Evolutionary conservation across 2,113 vertebrate genomes (phyloP), one percentile per base, ranked within the genome.

Genomic region (Chionis minor): DNA sequence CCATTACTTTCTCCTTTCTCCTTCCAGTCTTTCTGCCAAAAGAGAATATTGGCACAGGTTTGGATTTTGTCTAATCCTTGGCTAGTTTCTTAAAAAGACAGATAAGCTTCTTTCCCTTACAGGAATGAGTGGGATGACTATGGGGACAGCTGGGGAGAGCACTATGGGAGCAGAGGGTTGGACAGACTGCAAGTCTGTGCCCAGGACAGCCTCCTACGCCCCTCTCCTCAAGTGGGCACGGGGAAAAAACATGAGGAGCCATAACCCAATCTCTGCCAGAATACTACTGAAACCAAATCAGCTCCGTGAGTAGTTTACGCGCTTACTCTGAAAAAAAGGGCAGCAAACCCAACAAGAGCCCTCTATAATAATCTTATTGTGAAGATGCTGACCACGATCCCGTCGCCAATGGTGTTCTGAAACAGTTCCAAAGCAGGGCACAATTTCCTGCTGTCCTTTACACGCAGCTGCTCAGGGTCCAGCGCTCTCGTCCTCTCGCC

Each of bases 401-500:
- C 32, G 5, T 44, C 6, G 6, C 9, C 33, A 63, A 5, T 35
- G 24, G 35, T 79, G 47, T 23, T 81, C 71, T 83, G 54, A 62
- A 83, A 73, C 0, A 3, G 13, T 45, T 62, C 42, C 65, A 71
- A 38, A 83, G 45, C 38, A 22, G 32, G 67, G 23, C 24, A 67
- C 63, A 42, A 24, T 62, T 66, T 81, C 42, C 24, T 66, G 45
- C 42, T 74, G 21, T 81, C 17, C 62, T 82, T 51, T 59, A 38
- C 20, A 22, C 0, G 0, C 56, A 82, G 55, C 28, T 83, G 81
- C 90, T 45, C 61, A 15, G 56, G 16, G 51, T 86, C 42, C 80
- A 74, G n/a, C 0, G 0, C 17, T 55, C 47, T 71, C 2, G 0
- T 47, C 52, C 32, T 67, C 59, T 78, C 0, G 0, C 7, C 35